Conservation (phyloP, 2,797 vertebrate genomes). For the Neopelma chrysocephalum region DNA sequence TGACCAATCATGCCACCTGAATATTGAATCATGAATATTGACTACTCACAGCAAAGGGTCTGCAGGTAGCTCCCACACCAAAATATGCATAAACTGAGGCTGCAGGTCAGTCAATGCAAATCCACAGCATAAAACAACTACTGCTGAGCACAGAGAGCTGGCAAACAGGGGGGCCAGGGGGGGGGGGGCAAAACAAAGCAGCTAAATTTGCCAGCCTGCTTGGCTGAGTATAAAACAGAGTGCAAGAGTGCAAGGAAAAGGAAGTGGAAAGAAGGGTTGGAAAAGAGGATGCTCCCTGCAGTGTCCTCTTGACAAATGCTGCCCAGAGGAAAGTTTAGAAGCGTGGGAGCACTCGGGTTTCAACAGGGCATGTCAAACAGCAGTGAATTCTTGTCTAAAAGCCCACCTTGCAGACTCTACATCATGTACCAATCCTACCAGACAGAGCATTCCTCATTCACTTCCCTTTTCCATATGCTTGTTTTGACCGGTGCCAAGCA, state of each 20-base stretch:
- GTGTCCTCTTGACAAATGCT: background rate
- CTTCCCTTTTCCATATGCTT: slow-evolving; percentile 9
- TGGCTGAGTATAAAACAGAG: background rate
- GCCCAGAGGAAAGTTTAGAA: background rate
- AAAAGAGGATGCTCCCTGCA: background rate
- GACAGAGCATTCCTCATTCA: background rate
- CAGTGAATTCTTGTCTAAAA: background rate
- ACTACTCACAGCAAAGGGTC: background rate
- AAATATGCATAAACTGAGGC: background rate
- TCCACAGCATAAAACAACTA: background rate
- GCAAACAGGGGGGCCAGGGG: background rate
- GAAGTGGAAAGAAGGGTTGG: background rate
- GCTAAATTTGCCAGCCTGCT: background rate
- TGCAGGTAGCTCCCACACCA: background rate
- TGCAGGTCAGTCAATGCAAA: slow-evolving; percentile 10
- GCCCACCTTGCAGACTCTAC: background rate
- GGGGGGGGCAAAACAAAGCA: background rate
- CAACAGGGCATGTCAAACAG: background rate
- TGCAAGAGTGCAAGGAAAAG: background rate
- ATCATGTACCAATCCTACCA: background rate
- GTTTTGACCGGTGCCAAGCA: background rate
- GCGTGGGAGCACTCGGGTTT: background rate
- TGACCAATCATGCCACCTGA: slow-evolving; percentile 52
- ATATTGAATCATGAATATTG: slow-evolving; percentile 53
- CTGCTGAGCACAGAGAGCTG: background rate